Evolutionary conservation across 2,113 vertebrate species (phyloP).

Genomic region (Athene noctua): DNA sequence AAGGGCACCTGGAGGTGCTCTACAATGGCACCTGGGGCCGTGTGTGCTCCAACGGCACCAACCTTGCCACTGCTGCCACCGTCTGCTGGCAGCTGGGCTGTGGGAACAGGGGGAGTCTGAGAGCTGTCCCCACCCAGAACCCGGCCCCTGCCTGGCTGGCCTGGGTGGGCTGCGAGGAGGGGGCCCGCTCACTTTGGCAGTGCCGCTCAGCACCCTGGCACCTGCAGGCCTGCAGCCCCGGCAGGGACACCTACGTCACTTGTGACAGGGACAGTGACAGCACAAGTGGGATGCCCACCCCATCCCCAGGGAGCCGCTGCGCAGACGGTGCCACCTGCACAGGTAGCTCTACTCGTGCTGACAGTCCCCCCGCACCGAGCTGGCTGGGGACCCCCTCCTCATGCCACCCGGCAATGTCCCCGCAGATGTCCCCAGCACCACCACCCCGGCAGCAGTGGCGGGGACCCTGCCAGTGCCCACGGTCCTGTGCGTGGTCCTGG

Average conservation of each 20-base stretch:
- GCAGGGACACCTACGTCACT: fast-evolving
- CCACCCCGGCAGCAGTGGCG: fast-evolving
- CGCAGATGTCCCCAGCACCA: not conserved
- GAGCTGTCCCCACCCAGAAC: fast-evolving
- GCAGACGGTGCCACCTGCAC: not conserved
- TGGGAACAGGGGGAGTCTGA: fast-evolving
- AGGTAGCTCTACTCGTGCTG: not conserved
- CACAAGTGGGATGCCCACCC: fast-evolving
- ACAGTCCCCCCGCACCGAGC: fast-evolving
- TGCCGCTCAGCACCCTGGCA: constrained; percentile 2
- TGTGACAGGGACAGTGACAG: fast-evolving
- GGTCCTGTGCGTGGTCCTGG: not conserved
- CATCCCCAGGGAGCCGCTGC: not conserved
- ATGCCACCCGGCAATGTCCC: fast-evolving
- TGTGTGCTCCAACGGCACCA: not conserved
- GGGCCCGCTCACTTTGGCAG: not conserved
- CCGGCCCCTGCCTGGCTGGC: not conserved
- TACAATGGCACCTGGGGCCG: not conserved
- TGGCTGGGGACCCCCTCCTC: not conserved
- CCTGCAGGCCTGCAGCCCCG: not conserved
- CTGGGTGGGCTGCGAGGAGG: constrained; percentile 3
- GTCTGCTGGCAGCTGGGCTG: not conserved
- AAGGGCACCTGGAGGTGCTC: not conserved
- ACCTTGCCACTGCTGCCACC: fast-evolving
- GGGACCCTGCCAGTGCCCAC: not conserved